Percentiles rank a stretch among this genome's conserved stretches.
phyloP scores from a whole-genome alignment of 2,797 vertebrate genomes.

The Hypotaenidia philippensis region DNA sequence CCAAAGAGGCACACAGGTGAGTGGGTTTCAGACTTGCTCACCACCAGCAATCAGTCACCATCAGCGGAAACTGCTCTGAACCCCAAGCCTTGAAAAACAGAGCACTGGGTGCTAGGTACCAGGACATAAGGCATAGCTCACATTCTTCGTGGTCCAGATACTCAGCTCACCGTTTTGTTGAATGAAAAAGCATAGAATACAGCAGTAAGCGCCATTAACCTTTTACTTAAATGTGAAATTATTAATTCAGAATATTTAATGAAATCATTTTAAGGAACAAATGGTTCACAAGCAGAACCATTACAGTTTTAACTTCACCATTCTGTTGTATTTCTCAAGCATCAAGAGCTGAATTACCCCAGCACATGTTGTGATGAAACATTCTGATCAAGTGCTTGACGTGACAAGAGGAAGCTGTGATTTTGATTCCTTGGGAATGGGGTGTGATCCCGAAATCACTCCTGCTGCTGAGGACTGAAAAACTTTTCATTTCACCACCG shows the following conservation, averaged over 20 bases:
- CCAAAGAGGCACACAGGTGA: neutral
- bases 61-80: neutral
- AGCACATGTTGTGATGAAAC: neutral
- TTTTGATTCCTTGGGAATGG: neutral
- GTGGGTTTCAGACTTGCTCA: slow-evolving; percentile 1
- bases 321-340: neutral
- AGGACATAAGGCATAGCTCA: neutral
- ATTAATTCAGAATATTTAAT: neutral
- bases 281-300: neutral
- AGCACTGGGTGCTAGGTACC: neutral
- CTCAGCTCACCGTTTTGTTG: neutral
- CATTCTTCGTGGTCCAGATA: neutral
- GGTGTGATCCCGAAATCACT: neutral
- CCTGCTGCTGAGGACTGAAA: neutral
- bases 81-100: neutral
- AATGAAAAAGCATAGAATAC: neutral
- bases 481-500: neutral
- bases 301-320: neutral
- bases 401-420: neutral
- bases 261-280: neutral
- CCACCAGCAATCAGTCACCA: neutral
- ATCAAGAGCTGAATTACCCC: neutral
- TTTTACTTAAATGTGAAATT: neutral
- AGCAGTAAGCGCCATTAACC: neutral
- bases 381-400: neutral